Conservation (phyloP, 2,888 invertebrate species). For the Lapara coniferarum region DNA sequence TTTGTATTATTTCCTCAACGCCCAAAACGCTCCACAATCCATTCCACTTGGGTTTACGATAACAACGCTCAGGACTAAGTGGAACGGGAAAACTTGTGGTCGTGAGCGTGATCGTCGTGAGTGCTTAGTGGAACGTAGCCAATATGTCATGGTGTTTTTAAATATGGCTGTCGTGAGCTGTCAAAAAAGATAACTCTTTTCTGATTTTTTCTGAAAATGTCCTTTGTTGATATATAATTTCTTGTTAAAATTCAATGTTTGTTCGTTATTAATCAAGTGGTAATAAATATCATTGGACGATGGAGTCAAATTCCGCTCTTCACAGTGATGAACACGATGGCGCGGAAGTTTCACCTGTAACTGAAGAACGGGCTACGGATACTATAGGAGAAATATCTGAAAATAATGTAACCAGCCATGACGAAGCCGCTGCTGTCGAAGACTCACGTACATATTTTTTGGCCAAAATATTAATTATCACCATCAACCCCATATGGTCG, state of each 20-base stretch:
- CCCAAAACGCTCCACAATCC: too few relatives aligned
- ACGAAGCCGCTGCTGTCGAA: conserved; percentile 59
- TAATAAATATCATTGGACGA: conserved; percentile 43
- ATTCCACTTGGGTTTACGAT: too few relatives aligned
- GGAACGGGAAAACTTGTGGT: too few relatives aligned
- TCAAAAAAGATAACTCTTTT: conserved; percentile 57
- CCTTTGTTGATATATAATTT: conserved; percentile 43
- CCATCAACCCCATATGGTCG: neutral
- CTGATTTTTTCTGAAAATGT: conserved; percentile 55
- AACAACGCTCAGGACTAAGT: too few relatives aligned
- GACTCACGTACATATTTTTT: conserved; percentile 55
- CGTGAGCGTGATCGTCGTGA: too few relatives aligned
- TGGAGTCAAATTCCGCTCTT: conserved; percentile 75
- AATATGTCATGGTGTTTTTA: conserved; percentile 36
- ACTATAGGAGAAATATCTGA: conserved; percentile 64
- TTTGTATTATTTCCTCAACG: too few relatives aligned
- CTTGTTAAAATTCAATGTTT: conserved; percentile 59
- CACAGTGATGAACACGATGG: conserved; percentile 73
- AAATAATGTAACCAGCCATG: conserved; percentile 66
- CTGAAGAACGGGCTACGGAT: conserved; percentile 67
- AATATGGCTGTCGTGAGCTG: conserved; percentile 40
- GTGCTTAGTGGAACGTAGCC: too few relatives aligned
- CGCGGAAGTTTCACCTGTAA: conserved; percentile 77
- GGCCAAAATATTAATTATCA: neutral
- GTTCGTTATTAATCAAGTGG: conserved; percentile 43